phyloP scores from a whole-genome alignment of 2,113 vertebrate species.

The Datnioides undecimradiatus region DNA sequence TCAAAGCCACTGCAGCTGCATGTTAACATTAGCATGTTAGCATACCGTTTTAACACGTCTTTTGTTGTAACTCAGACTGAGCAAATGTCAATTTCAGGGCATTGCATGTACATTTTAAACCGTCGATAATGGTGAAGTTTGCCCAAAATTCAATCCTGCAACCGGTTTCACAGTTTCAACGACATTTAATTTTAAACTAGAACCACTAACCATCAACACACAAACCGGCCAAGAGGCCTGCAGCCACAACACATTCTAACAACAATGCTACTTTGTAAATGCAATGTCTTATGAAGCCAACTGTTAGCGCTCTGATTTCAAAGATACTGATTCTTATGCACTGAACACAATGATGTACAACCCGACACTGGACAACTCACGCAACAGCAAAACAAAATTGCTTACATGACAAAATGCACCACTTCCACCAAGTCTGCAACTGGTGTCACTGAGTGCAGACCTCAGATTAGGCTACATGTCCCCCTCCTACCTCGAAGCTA shows the following conservation, averaged over 20 bases:
- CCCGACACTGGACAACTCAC: background rate
- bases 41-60: too few species aligned
- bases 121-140: background rate
- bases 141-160: background rate
- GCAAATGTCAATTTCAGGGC: background rate
- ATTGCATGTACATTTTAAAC: too few species aligned
- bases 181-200: background rate
- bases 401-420: background rate
- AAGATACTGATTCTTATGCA: background rate
- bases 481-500: constrained; percentile 32
- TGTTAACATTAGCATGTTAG: too few species aligned
- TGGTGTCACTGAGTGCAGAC: constrained; percentile 31
- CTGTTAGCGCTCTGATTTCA: background rate
- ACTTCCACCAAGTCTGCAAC: constrained; percentile 1
- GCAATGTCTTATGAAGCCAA: background rate
- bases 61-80: too few species aligned
- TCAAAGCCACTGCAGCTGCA: too few species aligned
- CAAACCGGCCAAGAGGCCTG: background rate
- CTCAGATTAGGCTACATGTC: constrained; percentile 44
- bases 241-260: background rate
- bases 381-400: background rate
- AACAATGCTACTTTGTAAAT: background rate
- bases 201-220: background rate
- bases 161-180: background rate
- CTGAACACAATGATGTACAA: background rate